Evolutionary conservation across 2,113 vertebrate species (phyloP).

Genomic region (Casuarius casuarius): DNA sequence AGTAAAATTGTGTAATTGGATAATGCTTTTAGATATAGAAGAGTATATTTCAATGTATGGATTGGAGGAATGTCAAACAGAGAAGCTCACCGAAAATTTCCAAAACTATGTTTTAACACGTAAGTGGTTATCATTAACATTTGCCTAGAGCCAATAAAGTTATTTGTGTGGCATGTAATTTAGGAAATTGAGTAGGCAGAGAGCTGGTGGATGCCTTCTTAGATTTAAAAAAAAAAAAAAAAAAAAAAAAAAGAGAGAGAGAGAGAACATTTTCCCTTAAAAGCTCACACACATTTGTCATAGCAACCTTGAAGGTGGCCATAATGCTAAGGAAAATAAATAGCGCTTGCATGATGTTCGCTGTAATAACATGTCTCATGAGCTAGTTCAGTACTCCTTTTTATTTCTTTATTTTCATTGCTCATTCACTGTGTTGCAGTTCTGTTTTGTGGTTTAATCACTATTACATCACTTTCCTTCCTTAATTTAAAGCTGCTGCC

Average conservation of each 20-base stretch:
- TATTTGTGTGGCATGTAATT: constrained; percentile 57
- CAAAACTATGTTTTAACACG: background rate
- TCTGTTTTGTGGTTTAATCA: constrained; percentile 58
- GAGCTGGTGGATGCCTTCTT: constrained; percentile 42
- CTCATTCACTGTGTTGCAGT: constrained; percentile 47
- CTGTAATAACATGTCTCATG: constrained; percentile 66
- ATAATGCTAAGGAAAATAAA: constrained; percentile 64
- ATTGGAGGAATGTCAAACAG: background rate
- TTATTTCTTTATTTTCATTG: constrained; percentile 63
- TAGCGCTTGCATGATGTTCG: constrained; percentile 40
- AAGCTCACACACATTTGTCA: constrained; percentile 54
- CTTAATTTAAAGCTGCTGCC: constrained; percentile 54
- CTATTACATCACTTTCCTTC: constrained; percentile 58
- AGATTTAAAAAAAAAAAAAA: constrained; percentile 9
- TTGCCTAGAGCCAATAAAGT: constrained; percentile 43
- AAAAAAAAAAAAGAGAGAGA: background rate
- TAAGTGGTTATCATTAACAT: constrained; percentile 45
- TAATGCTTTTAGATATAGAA: background rate
- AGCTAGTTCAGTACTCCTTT: constrained; percentile 59
- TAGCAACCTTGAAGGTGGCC: constrained; percentile 62
- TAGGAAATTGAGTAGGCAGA: constrained; percentile 62
- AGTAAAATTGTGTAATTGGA: background rate
- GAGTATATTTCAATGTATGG: background rate
- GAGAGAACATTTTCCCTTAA: background rate
- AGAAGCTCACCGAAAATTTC: background rate